These are phyloP conservation scores for Leiothrix lutea DNA, from an alignment of 2,113 vertebrate species.

Conservation along the genomic window DNA sequence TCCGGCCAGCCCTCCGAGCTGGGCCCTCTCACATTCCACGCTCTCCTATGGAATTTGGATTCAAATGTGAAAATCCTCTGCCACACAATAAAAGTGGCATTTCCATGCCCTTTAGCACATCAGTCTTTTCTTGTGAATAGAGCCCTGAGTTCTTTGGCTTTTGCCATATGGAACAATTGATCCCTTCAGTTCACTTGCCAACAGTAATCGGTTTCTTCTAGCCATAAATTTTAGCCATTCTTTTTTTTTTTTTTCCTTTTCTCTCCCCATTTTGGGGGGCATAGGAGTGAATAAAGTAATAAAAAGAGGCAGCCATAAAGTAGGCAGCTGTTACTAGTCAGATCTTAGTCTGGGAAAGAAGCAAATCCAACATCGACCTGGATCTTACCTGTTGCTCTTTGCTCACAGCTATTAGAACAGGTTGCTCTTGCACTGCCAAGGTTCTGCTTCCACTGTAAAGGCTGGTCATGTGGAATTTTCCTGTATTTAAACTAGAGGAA, in stretches of 20 bases:
- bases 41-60: conserved; percentile 75
- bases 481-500: neutral
- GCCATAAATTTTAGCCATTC: conserved; percentile 73
- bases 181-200: conserved; percentile 77
- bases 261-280: accelerated
- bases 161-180: conserved; percentile 79
- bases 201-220: conserved; percentile 73
- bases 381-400: conserved; percentile 40
- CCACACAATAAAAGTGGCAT: conserved; percentile 73
- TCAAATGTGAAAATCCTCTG: conserved; percentile 69
- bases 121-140: conserved; percentile 77
- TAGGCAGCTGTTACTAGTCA: conserved; percentile 67
- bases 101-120: conserved; percentile 76
- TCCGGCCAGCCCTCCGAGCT: conserved; percentile 5
- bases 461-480: neutral
- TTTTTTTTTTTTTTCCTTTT: neutral
- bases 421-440: neutral
- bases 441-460: neutral
- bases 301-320: conserved; percentile 65
- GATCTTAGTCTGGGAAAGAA: conserved; percentile 26
- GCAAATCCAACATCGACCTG: neutral
- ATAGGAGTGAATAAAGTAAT: conserved; percentile 61
- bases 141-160: conserved; percentile 68
- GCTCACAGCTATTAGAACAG: neutral
- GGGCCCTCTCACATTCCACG: conserved; percentile 45